Percentiles rank a stretch among this genome's conserved stretches.
phyloP scores from a whole-genome alignment of 23 tunicate species.

The Styela plicata region DNA sequence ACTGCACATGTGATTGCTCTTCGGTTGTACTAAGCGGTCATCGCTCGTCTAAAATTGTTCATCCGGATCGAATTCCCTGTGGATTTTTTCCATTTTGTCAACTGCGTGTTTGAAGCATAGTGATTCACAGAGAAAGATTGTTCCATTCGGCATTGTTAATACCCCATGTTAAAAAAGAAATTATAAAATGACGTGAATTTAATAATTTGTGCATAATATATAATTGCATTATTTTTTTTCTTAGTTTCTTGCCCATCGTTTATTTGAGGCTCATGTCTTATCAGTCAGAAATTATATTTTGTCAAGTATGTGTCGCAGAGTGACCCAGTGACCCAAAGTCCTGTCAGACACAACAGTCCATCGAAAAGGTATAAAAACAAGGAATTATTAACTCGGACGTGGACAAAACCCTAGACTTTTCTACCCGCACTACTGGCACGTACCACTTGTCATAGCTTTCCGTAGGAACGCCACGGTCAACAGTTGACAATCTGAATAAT shows the following conservation, averaged over 20 bases:
- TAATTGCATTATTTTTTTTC: too few relatives aligned
- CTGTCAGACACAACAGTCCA: too few relatives aligned
- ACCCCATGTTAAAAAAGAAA: background rate
- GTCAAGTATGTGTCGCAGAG: too few relatives aligned
- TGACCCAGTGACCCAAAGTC: too few relatives aligned
- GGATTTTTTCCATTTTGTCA: background rate
- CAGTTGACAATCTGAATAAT: background rate
- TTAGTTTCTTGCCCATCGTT: too few relatives aligned
- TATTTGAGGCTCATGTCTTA: too few relatives aligned
- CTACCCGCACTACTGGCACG: background rate
- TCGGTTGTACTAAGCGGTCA: too few relatives aligned
- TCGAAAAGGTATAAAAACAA: too few relatives aligned
- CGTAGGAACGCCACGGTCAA: background rate
- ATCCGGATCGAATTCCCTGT: background rate
- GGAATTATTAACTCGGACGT: too few relatives aligned
- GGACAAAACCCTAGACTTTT: background rate
- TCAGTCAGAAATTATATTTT: too few relatives aligned
- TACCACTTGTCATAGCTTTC: background rate
- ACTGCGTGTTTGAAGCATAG: background rate
- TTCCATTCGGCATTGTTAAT: background rate
- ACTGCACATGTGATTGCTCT: too few relatives aligned
- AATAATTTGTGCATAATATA: background rate
- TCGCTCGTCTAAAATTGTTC: slow-evolving; percentile 8
- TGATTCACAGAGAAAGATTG: background rate
- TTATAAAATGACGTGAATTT: background rate